Conservation (phyloP, 2,113 vertebrate genomes). For the Morone chrysops region DNA sequence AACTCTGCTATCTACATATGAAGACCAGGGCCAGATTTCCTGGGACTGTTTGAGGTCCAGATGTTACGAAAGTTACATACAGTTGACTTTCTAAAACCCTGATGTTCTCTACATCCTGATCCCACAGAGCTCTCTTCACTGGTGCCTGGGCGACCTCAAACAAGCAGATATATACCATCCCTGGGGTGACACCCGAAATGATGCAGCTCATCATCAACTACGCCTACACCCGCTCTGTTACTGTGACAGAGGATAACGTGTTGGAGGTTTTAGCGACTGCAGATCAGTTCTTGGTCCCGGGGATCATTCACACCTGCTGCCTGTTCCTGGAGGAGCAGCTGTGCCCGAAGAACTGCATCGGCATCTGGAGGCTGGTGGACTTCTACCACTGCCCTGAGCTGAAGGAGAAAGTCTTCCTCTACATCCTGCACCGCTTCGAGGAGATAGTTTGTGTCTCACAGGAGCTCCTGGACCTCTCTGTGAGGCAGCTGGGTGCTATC, state of each 20-base stretch:
- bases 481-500: conserved; percentile 81
- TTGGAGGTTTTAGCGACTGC: conserved; percentile 82
- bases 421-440: conserved; percentile 87
- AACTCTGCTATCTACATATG: too few species aligned
- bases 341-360: conserved; percentile 78
- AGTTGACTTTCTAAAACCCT: not conserved
- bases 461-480: conserved; percentile 85
- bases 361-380: conserved; percentile 79
- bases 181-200: conserved; percentile 7
- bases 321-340: conserved; percentile 86
- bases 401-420: conserved; percentile 78
- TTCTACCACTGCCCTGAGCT: conserved; percentile 75
- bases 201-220: conserved; percentile 49
- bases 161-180: not conserved
- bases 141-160: not conserved
- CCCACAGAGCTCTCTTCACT: conserved; percentile 41
- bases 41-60: not conserved
- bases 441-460: conserved; percentile 68
- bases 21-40: not conserved
- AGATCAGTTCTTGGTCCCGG: conserved; percentile 86
- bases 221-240: conserved; percentile 48
- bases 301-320: conserved; percentile 83
- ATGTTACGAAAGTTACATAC: not conserved
- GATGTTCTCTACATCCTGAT: not conserved
- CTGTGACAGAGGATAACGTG: conserved; percentile 82